Base-by-base conservation (phyloP, 2,888 invertebrate genomes). In the Hyposoter didymator region DNA sequence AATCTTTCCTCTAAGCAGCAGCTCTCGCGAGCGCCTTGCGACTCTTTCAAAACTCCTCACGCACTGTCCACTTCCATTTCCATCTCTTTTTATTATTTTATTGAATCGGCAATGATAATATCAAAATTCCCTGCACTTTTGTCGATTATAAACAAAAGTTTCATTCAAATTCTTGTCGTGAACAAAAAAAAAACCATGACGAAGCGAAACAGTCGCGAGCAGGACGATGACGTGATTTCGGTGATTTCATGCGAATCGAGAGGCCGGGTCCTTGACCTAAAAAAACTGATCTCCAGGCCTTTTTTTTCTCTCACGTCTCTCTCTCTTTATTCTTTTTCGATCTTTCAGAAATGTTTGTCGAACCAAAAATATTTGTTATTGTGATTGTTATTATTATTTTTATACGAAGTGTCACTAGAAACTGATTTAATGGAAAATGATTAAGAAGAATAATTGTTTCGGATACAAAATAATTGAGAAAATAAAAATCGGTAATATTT, bases 1-100 rank as follows among this genome's bases (percentile, higher is more conserved):
- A 93, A 93, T 93, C 93, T 92, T 88, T 84, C 88, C 88, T 88
- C 89, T 92, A 92, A 93, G 91, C 90, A 91, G 92, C 90, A 4
- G 32, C 32, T 32, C 32, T 88, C 90, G 84, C 90, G 90, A 91
- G 89, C 88, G 89, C 85, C 89, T 78, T 22, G 14, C 6, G 86
- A 83, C 22, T 73, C 64, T 84, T 84, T 82, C 82, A 76, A 73
- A 76, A 84, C 64, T 84, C 79, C 73, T 39, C 52, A 73, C 52
- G 72, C 49, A 43, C 47, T 75, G 80, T 73, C 49, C 73, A 28
- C 75, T 59, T 43, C 22, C 55, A 82, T 62, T 28, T 47, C n/a
- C 52, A 67, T 47, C 80, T 86, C 74, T 70, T 22, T 43, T 39
- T 43, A 17, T 39, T 17, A 7, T 10, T 17, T 43, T 59, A 47